phyloP scores from a whole-genome alignment of 2,113 vertebrate genomes.

The Gallinago paraguaiae region DNA sequence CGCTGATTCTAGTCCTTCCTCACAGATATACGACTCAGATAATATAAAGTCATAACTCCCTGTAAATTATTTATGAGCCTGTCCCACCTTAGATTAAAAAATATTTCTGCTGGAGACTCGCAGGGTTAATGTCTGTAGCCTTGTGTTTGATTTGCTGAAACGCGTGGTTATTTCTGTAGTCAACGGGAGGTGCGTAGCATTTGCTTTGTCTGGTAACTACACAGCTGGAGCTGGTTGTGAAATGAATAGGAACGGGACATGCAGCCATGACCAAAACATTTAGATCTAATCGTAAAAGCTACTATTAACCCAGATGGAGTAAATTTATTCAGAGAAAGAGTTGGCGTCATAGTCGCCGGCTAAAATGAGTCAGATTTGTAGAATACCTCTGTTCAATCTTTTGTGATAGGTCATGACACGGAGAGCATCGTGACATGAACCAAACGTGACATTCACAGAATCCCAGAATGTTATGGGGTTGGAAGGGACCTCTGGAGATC shows the following conservation, averaged over 20 bases:
- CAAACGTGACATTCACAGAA: constrained; percentile 32
- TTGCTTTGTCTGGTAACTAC: neutral
- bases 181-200: neutral
- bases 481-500: no score
- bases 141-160: constrained; percentile 19
- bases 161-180: neutral
- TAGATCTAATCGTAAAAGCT: constrained; percentile 21
- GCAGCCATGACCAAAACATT: neutral
- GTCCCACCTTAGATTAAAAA: constrained; percentile 35
- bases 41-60: constrained; percentile 26
- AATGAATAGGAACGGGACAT: neutral
- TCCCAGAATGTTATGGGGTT: neutral
- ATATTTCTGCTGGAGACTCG: neutral
- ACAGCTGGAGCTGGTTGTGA: neutral
- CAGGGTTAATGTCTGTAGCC: constrained; percentile 19
- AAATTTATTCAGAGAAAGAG: constrained; percentile 45
- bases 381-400: constrained; percentile 49
- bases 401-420: constrained; percentile 37
- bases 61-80: constrained; percentile 53
- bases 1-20: neutral
- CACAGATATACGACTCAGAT: constrained; percentile 20
- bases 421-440: constrained; percentile 39
- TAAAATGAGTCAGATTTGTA: constrained; percentile 31
- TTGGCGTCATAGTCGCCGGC: neutral
- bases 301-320: constrained; percentile 1